Evolutionary conservation across 2,888 invertebrate species (phyloP).

Genomic region (Cheilosia pagana): DNA sequence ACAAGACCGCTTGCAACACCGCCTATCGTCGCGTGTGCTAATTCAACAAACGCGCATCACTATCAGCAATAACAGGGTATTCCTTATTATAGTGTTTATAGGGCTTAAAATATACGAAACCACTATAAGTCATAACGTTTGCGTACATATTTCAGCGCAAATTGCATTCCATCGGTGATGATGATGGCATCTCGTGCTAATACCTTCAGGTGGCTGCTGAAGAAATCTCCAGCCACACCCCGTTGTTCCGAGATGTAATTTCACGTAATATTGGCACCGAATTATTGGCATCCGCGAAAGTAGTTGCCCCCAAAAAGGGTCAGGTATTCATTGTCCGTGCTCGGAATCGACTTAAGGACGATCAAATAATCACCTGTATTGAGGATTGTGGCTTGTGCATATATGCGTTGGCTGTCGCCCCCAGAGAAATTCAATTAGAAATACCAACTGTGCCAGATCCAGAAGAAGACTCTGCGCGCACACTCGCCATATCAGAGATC

Average conservation of each 20-base stretch:
- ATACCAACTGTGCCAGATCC: constrained; percentile 52
- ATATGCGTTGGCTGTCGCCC: constrained; percentile 56
- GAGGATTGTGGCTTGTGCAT: neutral
- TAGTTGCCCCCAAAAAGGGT: constrained; percentile 48
- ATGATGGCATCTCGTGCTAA: constrained; percentile 57
- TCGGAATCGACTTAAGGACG: constrained; percentile 22
- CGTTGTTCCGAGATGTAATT: constrained; percentile 52
- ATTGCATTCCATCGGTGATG: constrained; percentile 50
- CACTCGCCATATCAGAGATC: constrained; percentile 59
- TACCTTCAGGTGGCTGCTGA: constrained; percentile 65
- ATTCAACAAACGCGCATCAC: constrained; percentile 21
- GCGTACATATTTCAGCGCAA: constrained; percentile 40
- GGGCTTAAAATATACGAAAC: constrained; percentile 16
- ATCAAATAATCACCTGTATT: constrained; percentile 61
- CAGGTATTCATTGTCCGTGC: constrained; percentile 16
- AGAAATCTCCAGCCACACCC: constrained; percentile 63
- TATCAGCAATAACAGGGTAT: constrained; percentile 3
- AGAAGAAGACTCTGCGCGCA: constrained; percentile 18
- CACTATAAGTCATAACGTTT: constrained; percentile 32
- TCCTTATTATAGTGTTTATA: constrained; percentile 54
- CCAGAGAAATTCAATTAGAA: constrained; percentile 73
- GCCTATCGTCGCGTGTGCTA: neutral
- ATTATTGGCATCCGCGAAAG: constrained; percentile 31
- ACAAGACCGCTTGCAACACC: no score
- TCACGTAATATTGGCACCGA: constrained; percentile 66